Conservation (phyloP, 1,140 invertebrate genomes). For the Formica selysi region DNA sequence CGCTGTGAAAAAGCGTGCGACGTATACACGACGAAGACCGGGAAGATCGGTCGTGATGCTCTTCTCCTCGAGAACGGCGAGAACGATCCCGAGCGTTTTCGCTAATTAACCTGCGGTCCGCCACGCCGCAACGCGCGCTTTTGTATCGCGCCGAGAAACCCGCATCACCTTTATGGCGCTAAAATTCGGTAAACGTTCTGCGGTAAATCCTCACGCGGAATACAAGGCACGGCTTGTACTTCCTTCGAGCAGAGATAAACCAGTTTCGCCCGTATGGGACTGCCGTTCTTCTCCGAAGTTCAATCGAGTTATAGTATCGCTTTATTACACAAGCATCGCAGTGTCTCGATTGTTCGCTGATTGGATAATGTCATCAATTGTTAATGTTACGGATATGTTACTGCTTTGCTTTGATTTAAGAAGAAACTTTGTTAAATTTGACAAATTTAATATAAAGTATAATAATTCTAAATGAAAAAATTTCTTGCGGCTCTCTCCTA, state of each 20-base stretch:
- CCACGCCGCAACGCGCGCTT: neutral
- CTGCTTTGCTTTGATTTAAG: neutral
- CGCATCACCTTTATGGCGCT: slow-evolving; percentile 21
- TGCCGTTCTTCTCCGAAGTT: neutral
- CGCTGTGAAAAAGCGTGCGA: slow-evolving; percentile 17
- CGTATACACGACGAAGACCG: slow-evolving; percentile 30
- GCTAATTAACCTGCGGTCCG: slow-evolving; percentile 70
- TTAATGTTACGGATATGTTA: neutral
- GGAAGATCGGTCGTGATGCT: slow-evolving; percentile 53
- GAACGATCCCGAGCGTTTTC: slow-evolving; percentile 69
- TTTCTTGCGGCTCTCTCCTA: too few relatives aligned
- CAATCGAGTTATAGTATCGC: neutral
- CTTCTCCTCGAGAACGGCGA: slow-evolving; percentile 38
- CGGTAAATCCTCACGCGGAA: slow-evolving; percentile 40
- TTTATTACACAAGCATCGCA: slow-evolving; percentile 1
- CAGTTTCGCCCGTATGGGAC: slow-evolving; percentile 11
- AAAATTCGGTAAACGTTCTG: slow-evolving; percentile 59
- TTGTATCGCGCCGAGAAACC: slow-evolving; percentile 28
- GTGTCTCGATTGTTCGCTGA: neutral
- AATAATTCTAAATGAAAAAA: neutral
- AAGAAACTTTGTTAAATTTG: neutral
- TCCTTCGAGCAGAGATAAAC: slow-evolving; percentile 27
- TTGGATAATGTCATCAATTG: neutral
- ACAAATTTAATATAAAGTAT: neutral
- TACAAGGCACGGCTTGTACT: neutral